Evolutionary conservation across 2,113 vertebrate species (phyloP).

Genomic region (Psammodynastes pulverulentus): DNA sequence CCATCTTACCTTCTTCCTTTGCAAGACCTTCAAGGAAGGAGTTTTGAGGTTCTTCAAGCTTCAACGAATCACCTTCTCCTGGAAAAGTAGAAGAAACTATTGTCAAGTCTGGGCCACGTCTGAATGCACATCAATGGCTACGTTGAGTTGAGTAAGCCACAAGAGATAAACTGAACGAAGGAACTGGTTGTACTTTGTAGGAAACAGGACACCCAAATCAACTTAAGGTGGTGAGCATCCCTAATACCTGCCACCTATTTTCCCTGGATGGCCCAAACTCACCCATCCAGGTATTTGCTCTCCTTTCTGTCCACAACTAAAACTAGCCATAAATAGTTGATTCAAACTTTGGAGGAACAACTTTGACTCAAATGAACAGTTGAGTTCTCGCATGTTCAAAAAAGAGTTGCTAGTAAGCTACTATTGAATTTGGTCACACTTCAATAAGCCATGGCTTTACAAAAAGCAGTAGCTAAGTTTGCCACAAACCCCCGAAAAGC

Average conservation of each 20-base stretch:
- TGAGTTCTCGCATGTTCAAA: neutral
- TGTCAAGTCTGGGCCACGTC: neutral
- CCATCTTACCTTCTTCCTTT: conserved; percentile 60
- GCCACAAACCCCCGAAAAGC: neutral
- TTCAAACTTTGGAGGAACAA: neutral
- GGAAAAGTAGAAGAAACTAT: conserved; percentile 8
- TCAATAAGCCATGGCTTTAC: neutral
- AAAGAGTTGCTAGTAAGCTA: neutral
- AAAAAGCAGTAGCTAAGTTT: neutral
- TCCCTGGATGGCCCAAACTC: neutral
- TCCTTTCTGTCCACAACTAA: neutral
- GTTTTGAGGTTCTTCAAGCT: conserved; percentile 65
- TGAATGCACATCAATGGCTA: neutral
- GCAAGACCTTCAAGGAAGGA: conserved; percentile 47
- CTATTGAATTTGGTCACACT: neutral
- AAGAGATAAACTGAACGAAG: neutral
- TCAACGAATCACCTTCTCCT: conserved; percentile 48
- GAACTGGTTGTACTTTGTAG: neutral
- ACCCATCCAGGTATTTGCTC: neutral
- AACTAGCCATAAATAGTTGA: neutral
- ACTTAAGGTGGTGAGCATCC: neutral
- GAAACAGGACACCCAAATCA: neutral
- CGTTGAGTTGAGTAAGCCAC: neutral
- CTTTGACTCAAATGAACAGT: neutral
- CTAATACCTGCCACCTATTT: neutral